These are phyloP conservation scores for Hippocampus zosterae DNA, from an alignment of 2,113 vertebrate species.

Conservation along the genomic window DNA sequence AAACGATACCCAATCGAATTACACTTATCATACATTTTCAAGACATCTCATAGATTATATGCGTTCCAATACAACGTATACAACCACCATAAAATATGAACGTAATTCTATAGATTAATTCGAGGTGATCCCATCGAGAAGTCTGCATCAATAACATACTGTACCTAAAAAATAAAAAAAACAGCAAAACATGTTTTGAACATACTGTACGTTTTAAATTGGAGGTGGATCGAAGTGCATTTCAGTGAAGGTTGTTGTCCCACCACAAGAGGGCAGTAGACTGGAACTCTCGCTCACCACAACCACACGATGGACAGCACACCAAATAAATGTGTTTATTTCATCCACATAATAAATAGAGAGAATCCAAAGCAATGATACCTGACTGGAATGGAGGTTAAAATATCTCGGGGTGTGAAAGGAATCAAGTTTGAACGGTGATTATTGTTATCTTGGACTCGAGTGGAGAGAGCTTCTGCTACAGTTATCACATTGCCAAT, in stretches of 20 bases:
- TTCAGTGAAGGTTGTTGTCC: conserved; percentile 11
- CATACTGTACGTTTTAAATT: neutral
- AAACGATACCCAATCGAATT: no score
- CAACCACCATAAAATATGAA: no score
- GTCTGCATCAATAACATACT: no score
- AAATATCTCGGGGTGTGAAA: conserved; percentile 43
- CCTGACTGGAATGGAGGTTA: conserved; percentile 40
- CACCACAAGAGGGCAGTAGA: conserved; percentile 65
- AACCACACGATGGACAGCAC: neutral
- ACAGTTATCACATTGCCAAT: conserved; percentile 17
- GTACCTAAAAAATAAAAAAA: no score
- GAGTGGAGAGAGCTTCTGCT: conserved; percentile 31
- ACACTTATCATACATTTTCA: no score
- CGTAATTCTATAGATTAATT: no score
- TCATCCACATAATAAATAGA: conserved; percentile 75
- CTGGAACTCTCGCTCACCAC: neutral
- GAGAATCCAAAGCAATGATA: conserved; percentile 64
- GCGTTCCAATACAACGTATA: no score
- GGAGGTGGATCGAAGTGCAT: neutral
- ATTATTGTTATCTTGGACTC: conserved; percentile 38
- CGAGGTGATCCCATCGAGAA: no score
- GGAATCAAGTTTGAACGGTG: conserved; percentile 54
- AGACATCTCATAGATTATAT: no score
- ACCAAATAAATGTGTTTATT: conserved; percentile 69
- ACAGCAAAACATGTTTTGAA: no score